A percentile compares a stretch with the other conserved stretches of the same genome.
Conservation (phyloP, 2,797 vertebrate genomes). For the Pampus argenteus region DNA sequence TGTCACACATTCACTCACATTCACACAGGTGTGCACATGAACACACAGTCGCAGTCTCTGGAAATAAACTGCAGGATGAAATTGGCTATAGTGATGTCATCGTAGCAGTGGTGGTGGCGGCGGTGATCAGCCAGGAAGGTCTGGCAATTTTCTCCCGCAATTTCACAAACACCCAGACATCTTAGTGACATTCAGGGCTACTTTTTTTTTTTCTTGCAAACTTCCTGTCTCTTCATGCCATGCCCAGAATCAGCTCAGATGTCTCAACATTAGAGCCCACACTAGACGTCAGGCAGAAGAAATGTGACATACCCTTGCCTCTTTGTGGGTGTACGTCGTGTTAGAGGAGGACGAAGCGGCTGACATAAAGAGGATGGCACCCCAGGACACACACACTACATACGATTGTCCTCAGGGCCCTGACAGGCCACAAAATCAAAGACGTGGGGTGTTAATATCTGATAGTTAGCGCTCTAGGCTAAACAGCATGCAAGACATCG, state of each 20-base stretch:
- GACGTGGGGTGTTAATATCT: conserved; percentile 78
- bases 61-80: conserved; percentile 63
- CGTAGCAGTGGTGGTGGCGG: conserved; percentile 7
- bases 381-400: conserved; percentile 48
- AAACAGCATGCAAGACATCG: conserved; percentile 80
- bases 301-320: conserved; percentile 71
- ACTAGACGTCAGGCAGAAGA: conserved; percentile 66
- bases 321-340: conserved; percentile 50
- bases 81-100: conserved; percentile 63
- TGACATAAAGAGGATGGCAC: conserved; percentile 63
- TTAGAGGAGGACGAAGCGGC: conserved; percentile 54
- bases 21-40: not conserved
- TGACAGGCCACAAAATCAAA: conserved; percentile 75
- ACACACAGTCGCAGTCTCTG: conserved; percentile 37
- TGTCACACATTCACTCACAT: conserved; percentile 33
- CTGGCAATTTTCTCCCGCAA: conserved; percentile 56
- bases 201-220: conserved; percentile 14
- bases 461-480: conserved; percentile 75
- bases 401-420: conserved; percentile 59
- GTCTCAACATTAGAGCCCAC: conserved; percentile 55
- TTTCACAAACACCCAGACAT: conserved; percentile 62
- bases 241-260: conserved; percentile 70
- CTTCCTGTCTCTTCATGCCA: conserved; percentile 58
- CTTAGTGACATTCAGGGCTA: conserved; percentile 69
- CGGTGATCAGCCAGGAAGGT: conserved; percentile 45